phyloP scores from a whole-genome alignment of 2,797 vertebrate species.

The Gallinago stenura region DNA sequence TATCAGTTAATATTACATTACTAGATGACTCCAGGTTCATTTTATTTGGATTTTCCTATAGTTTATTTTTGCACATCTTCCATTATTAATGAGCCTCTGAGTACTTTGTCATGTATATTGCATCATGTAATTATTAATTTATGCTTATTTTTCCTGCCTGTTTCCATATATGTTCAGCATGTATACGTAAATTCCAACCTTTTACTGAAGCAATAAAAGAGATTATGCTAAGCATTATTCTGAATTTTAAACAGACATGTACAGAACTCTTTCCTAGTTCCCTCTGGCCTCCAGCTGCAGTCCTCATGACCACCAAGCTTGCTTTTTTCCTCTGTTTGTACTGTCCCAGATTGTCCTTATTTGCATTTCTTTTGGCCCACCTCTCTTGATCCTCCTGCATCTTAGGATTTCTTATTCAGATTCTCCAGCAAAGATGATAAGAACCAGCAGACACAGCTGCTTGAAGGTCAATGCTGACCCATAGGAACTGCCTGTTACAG shows the following conservation, averaged over 20 bases:
- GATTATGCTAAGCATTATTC: neutral
- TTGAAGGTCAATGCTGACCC: neutral
- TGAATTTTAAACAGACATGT: neutral
- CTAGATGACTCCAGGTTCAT: neutral
- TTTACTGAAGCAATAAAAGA: neutral
- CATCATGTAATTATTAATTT: constrained; percentile 39
- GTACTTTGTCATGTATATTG: constrained; percentile 35
- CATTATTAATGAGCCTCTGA: constrained; percentile 27
- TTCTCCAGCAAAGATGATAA: neutral
- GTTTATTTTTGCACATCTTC: constrained; percentile 48
- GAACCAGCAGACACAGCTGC: neutral
- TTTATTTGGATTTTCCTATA: constrained; percentile 10
- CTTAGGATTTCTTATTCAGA: neutral
- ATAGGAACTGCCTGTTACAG: neutral
- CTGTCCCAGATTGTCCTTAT: neutral
- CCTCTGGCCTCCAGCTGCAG: neutral
- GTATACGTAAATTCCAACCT: neutral
- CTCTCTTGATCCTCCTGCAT: neutral
- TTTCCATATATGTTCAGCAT: neutral
- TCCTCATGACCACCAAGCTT: neutral
- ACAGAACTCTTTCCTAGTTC: neutral
- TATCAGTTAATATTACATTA: constrained; percentile 22
- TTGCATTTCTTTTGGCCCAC: neutral
- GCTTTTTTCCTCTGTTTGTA: neutral
- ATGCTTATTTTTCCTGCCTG: constrained; percentile 23